Conservation (phyloP, 2,113 vertebrate species). For the Uria aalge region DNA sequence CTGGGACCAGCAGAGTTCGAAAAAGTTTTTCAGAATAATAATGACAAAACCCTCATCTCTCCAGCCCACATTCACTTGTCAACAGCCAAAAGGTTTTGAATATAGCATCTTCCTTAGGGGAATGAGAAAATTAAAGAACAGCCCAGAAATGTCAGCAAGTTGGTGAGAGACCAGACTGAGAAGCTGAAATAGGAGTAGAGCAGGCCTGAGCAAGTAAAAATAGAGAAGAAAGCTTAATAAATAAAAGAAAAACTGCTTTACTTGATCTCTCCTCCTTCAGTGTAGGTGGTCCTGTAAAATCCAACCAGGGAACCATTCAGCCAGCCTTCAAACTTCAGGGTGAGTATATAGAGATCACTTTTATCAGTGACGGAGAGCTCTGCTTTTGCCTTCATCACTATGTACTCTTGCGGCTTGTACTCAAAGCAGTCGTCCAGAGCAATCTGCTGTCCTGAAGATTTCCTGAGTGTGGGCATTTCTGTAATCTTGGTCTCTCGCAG, state of each 20-base stretch:
- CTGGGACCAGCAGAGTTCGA: not conserved
- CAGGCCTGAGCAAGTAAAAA: not conserved
- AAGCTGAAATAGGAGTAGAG: not conserved
- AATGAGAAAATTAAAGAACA: not conserved
- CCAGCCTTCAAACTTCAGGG: conserved; percentile 87
- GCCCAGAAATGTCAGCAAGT: conserved; percentile 15
- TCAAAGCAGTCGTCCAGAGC: conserved; percentile 81
- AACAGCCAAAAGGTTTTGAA: conserved; percentile 2
- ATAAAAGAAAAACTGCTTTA: conserved; percentile 68
- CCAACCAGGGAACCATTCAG: conserved; percentile 92
- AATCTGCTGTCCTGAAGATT: conserved; percentile 53
- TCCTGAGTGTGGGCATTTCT: conserved; percentile 69
- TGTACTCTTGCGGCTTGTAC: conserved; percentile 82
- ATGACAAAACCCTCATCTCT: not conserved
- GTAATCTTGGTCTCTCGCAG: conserved; percentile 86
- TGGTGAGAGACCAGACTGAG: not conserved
- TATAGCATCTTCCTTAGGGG: not conserved
- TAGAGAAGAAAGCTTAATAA: not conserved
- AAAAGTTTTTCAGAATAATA: not conserved
- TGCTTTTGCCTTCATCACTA: conserved; percentile 81
- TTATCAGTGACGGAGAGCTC: conserved; percentile 20
- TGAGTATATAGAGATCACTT: conserved; percentile 76
- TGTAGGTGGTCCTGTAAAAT: conserved; percentile 91
- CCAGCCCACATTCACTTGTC: not conserved
- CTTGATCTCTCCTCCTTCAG: conserved; percentile 78